Percentiles rank a stretch among this genome's conserved stretches.
Conservation (phyloP, 2,888 invertebrate genomes). For the Lamellibrachia satsuma region DNA sequence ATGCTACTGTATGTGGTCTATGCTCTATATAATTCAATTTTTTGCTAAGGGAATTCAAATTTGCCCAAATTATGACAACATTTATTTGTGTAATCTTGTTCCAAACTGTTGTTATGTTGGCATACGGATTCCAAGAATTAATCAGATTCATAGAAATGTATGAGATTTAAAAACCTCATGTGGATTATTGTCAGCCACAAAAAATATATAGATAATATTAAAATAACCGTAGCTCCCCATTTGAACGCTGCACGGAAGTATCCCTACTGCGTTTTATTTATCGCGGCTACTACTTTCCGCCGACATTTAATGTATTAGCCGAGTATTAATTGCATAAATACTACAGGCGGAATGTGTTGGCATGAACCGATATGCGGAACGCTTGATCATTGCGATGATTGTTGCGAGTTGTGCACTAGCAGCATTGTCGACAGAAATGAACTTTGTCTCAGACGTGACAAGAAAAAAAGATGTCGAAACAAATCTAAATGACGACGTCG, state of each 20-base stretch:
- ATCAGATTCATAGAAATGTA: not conserved
- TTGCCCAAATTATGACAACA: too few species aligned
- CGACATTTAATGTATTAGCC: not conserved
- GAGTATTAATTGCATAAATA: not conserved
- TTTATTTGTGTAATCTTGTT: too few species aligned
- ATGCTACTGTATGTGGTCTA: too few species aligned
- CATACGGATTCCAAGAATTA: too few species aligned
- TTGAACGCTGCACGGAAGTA: not conserved
- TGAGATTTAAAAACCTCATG: not conserved
- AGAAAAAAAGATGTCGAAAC: not conserved
- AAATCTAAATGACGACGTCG: not conserved
- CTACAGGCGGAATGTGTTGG: slow-evolving; percentile 10
- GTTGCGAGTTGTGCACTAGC: not conserved
- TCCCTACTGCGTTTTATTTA: not conserved
- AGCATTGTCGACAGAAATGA: not conserved
- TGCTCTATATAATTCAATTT: too few species aligned
- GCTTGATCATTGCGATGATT: not conserved
- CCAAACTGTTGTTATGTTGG: not conserved
- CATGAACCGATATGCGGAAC: not conserved
- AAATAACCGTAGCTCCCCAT: not conserved
- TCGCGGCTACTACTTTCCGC: not conserved
- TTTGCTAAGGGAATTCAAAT: too few species aligned
- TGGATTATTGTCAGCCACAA: not conserved
- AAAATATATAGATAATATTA: not conserved
- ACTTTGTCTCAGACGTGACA: slow-evolving; percentile 5